Evolutionary conservation across 2,797 vertebrate species (phyloP).

Genomic region (Antrozous pallidus): DNA sequence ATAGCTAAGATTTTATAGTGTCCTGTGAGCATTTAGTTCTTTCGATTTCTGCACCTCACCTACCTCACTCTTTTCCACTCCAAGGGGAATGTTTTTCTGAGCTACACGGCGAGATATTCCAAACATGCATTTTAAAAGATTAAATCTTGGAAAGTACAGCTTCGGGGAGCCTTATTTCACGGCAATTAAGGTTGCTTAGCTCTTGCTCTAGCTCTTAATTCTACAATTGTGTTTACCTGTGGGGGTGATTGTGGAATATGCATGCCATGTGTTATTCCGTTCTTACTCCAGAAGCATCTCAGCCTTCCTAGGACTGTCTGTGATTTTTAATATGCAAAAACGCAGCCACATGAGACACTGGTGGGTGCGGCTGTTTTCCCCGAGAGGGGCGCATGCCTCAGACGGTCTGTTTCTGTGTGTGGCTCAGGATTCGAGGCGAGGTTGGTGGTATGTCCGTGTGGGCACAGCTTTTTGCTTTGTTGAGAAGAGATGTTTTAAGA

Average conservation of each 20-base stretch:
- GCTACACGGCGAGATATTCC: not conserved
- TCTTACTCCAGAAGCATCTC: slow-evolving; percentile 9
- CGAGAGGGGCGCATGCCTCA: not conserved
- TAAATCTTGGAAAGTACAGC: not conserved
- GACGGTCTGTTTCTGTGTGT: not conserved
- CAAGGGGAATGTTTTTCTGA: slow-evolving; percentile 19
- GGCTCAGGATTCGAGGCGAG: not conserved
- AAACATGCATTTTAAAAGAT: slow-evolving; percentile 21
- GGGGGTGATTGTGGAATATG: not conserved
- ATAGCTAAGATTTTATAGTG: slow-evolving; percentile 2
- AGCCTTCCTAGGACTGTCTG: not conserved
- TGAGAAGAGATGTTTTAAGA: slow-evolving; percentile 40
- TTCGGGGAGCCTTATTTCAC: not conserved
- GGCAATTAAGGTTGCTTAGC: not conserved
- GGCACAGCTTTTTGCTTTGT: slow-evolving; percentile 25
- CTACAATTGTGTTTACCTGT: not conserved
- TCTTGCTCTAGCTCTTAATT: not conserved
- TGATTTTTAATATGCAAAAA: slow-evolving; percentile 31
- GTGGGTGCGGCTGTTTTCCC: not conserved
- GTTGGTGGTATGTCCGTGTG: not conserved
- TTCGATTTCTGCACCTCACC: not conserved
- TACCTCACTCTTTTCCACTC: not conserved
- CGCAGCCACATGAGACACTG: not conserved
- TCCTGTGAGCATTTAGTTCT: slow-evolving; percentile 22
- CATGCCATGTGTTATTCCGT: not conserved